Evolutionary conservation across 2,797 vertebrate species (phyloP), one percentile per base, ranked within the genome.

Genomic region (Halcyon leucocephala): DNA sequence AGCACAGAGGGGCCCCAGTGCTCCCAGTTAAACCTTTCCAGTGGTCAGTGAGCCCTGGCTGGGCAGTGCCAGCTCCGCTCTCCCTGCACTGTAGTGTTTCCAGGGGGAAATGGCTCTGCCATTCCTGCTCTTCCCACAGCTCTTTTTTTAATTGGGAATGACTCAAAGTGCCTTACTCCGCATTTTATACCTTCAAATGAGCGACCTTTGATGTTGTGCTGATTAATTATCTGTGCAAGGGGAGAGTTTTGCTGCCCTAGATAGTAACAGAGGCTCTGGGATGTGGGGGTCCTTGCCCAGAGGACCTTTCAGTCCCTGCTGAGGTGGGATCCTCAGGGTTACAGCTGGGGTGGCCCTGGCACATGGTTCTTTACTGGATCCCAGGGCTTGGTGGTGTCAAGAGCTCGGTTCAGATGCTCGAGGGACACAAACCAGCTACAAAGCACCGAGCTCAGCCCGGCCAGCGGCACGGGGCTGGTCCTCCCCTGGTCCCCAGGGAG

Each of bases 361-460:
- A 9, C 24, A 0, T 18, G 1, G 4, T 1, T 60, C 62, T 5
- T 18, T 14, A 1, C 4, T 4, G 31, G 28, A 52, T 11, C 28
- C 41, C 2, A 0, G 54, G 39, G 13, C 66, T 7, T 51, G 82
- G 8, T 20, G 86, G 46, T 66, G 65, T 80, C 2, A 2, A 10
- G 72, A 28, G 19, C 28, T 4, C 3, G 0, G 6, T 26, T 46
- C 0, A 7, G 90, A 4, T 1, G 3, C 76, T n/a, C 4, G 1
- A 54, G 69, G 77, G 83, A 49, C 14, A 3, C 0, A 2, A 35
- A 71, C 22, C 25, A 46, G 52, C 48, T 10, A 31, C 61, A 28
- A 35, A 71, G 55, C 7, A 2, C 42, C 3, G 10, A 21, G 57
- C 35, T 28, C 33, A 78, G 82, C 57, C 61, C 0, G n/a, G 31